A percentile compares a stretch with the other conserved stretches of the same genome.
Evolutionary conservation across 2,797 vertebrate species (phyloP).

Genomic region (Danionella dracula): DNA sequence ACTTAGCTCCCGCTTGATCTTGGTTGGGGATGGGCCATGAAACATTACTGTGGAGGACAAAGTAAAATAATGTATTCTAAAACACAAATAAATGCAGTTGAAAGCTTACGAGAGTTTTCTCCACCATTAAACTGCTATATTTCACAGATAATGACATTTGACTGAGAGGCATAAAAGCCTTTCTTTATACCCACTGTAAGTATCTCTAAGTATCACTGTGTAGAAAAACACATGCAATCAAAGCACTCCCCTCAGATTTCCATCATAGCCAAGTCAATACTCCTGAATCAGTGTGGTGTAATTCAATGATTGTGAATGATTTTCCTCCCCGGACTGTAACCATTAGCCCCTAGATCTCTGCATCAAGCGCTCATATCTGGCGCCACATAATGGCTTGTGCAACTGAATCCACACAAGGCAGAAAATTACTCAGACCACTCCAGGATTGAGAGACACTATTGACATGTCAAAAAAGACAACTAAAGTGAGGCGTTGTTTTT

Average conservation of each 20-base stretch:
- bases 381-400: slow-evolving; percentile 69
- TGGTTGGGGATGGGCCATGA: slow-evolving; percentile 85
- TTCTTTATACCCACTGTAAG: slow-evolving; percentile 43
- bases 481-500: neutral
- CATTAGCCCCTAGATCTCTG: slow-evolving; percentile 66
- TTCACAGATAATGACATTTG: slow-evolving; percentile 53
- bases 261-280: slow-evolving; percentile 63
- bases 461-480: slow-evolving; percentile 48
- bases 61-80: slow-evolving; percentile 26
- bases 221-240: slow-evolving; percentile 58
- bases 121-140: slow-evolving; percentile 62
- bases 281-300: slow-evolving; percentile 73
- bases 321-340: slow-evolving; percentile 68
- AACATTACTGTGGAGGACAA: slow-evolving; percentile 79
- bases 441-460: slow-evolving; percentile 48
- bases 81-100: slow-evolving; percentile 50
- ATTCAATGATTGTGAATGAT: slow-evolving; percentile 74
- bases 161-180: slow-evolving; percentile 53
- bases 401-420: slow-evolving; percentile 62
- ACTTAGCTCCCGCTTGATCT: slow-evolving; percentile 92
- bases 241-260: slow-evolving; percentile 48
- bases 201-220: slow-evolving; percentile 48
- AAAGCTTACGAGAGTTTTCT: slow-evolving; percentile 42
- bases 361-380: slow-evolving; percentile 65
- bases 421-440: slow-evolving; percentile 59